Percentiles rank a stretch among this genome's conserved stretches.
Conservation (phyloP, 2,797 vertebrate genomes). For the Channa striata region DNA sequence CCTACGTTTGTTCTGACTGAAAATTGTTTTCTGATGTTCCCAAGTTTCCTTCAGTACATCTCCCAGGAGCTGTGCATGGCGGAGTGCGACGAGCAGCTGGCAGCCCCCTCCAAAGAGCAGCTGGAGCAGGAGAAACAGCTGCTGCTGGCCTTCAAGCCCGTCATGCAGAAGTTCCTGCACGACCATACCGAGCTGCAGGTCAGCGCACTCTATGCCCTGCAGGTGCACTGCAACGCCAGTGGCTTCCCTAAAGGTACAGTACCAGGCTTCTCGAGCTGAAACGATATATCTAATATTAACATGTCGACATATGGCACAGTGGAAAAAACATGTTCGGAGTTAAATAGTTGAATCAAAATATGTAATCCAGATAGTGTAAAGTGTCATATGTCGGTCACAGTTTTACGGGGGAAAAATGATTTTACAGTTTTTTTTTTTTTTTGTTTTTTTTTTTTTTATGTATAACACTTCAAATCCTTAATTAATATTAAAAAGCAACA, state of each 20-base stretch:
- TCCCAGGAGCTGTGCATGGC: conserved; percentile 92
- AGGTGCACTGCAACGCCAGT: conserved; percentile 96
- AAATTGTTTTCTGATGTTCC: background rate
- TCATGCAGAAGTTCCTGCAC: conserved; percentile 99
- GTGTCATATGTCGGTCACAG: too few species aligned
- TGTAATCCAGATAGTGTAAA: too few species aligned
- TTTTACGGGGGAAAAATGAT: too few species aligned
- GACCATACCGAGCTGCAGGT: conserved; percentile 98
- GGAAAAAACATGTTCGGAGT: too few species aligned
- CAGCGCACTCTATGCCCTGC: conserved; percentile 96
- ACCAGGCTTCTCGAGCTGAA: background rate
- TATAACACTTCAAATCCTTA: too few species aligned
- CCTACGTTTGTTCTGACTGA: background rate
- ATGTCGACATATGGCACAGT: too few species aligned
- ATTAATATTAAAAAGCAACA: too few species aligned
- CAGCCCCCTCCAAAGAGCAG: conserved; percentile 94
- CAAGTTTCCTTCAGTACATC: conserved; percentile 98
- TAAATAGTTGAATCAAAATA: too few species aligned
- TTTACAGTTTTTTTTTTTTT: too few species aligned
- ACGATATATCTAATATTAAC: background rate
- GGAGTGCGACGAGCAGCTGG: conserved; percentile 91
- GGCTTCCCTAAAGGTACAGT: conserved; percentile 94
- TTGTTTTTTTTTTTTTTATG: too few species aligned
- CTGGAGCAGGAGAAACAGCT: conserved; percentile 96
- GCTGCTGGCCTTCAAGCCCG: conserved; percentile 96